A percentile compares a stretch with the other conserved stretches of the same genome.
Evolutionary conservation across 2,888 invertebrate genomes (phyloP).

Genomic region (Creontiades dilutus): DNA sequence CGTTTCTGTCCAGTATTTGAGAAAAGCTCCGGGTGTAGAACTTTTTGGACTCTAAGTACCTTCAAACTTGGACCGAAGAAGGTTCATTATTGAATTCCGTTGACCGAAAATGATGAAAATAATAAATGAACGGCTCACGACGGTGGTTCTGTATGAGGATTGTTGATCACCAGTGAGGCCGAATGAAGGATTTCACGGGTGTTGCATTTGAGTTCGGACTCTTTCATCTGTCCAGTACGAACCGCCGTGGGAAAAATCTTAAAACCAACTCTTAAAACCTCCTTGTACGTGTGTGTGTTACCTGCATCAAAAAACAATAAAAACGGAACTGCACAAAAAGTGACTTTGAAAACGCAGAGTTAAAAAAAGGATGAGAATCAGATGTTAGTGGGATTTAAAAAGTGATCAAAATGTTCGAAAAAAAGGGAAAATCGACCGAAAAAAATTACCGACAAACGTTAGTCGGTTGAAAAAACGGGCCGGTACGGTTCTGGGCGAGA

Average conservation of each 20-base stretch:
- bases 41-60: no score
- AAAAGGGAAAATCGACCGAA: not conserved
- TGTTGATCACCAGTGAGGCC: not conserved
- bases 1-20: no score
- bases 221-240: not conserved
- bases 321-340: no score
- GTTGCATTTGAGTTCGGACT: not conserved
- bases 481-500: not conserved
- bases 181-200: constrained; percentile 22
- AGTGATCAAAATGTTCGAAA: not conserved
- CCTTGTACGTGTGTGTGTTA: no score
- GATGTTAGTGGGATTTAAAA: not conserved
- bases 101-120: no score
- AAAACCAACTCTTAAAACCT: not conserved
- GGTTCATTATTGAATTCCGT: no score
- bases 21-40: no score
- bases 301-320: no score
- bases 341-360: not conserved
- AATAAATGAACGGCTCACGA: no score
- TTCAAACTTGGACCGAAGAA: no score
- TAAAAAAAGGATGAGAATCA: not conserved
- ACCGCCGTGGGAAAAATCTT: constrained; percentile 20
- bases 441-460: constrained; percentile 22
- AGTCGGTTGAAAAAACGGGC: not conserved
- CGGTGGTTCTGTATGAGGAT: not conserved